Conservation (phyloP, 2,797 vertebrate genomes). For the Balearica regulorum region DNA sequence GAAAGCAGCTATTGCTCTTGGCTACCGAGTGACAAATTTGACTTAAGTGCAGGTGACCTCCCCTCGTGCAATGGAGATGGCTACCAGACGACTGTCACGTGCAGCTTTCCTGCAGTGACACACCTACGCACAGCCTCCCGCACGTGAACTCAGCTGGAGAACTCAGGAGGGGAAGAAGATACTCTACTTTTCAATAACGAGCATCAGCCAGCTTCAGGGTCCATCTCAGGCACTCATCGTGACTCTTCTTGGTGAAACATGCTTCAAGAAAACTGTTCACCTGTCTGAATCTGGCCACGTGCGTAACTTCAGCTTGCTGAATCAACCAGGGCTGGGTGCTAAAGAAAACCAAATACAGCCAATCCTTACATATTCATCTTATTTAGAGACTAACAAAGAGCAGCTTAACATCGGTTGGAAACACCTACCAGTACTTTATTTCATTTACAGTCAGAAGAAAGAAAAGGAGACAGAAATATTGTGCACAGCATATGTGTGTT, state of each 20-base stretch:
- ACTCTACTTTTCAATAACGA: background rate
- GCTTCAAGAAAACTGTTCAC: background rate
- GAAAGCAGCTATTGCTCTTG: background rate
- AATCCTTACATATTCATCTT: background rate
- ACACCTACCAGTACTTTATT: background rate
- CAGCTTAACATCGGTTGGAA: background rate
- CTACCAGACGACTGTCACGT: background rate
- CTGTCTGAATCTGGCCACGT: background rate
- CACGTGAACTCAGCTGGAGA: background rate
- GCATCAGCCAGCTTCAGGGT: background rate
- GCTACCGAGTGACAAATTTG: background rate
- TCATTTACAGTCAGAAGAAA: conserved; percentile 10
- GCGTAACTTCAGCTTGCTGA: background rate
- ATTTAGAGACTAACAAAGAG: background rate
- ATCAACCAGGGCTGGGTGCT: background rate
- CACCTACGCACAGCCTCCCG: background rate
- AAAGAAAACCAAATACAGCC: background rate
- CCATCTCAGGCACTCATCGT: background rate
- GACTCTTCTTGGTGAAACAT: background rate
- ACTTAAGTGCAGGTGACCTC: accelerated
- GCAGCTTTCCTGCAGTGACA: background rate
- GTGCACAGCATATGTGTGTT: conserved; percentile 19
- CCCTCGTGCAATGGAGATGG: accelerated
- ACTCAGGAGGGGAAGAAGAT: background rate
- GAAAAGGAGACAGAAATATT: conserved; percentile 30